phyloP scores from a whole-genome alignment of 2,797 vertebrate genomes.

The Podarcis lilfordi region DNA sequence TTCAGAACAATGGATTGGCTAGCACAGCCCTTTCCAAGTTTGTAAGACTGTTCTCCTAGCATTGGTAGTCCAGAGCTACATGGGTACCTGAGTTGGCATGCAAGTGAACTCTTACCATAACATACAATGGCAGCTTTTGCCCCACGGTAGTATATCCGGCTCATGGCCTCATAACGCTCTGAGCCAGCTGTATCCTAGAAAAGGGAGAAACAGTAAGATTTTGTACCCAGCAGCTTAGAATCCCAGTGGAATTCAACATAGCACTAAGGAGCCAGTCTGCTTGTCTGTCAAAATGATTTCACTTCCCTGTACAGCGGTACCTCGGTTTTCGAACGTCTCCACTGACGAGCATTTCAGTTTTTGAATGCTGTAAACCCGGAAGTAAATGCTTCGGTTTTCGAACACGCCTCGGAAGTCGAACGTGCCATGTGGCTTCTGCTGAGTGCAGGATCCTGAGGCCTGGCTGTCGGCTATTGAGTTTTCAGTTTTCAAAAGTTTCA shows the following conservation, averaged over 20 bases:
- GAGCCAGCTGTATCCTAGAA: slow-evolving; percentile 95
- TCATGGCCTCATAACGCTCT: slow-evolving; percentile 98
- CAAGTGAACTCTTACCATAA: slow-evolving; percentile 82
- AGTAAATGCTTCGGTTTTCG: too few relatives aligned
- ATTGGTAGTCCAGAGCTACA: background rate
- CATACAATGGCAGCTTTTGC: slow-evolving; percentile 94
- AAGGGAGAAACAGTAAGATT: background rate
- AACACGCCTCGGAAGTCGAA: too few relatives aligned
- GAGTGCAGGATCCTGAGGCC: too few relatives aligned
- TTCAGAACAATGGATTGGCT: background rate
- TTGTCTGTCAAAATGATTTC: too few relatives aligned
- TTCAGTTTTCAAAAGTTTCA: too few relatives aligned
- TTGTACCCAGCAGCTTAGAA: background rate
- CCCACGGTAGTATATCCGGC: slow-evolving; percentile 96
- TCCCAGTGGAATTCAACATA: background rate
- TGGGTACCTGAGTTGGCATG: background rate
- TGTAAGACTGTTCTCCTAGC: background rate
- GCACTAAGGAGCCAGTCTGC: too few relatives aligned
- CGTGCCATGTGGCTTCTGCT: too few relatives aligned
- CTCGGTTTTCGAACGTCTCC: too few relatives aligned
- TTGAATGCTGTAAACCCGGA: too few relatives aligned
- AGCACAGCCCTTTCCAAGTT: background rate
- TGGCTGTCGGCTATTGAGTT: too few relatives aligned
- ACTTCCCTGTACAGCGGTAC: too few relatives aligned
- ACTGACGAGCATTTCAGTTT: too few relatives aligned